A percentile compares a stretch with the other conserved stretches of the same genome.
Conservation (phyloP, 2,113 vertebrate genomes). For the Nicator chloris region DNA sequence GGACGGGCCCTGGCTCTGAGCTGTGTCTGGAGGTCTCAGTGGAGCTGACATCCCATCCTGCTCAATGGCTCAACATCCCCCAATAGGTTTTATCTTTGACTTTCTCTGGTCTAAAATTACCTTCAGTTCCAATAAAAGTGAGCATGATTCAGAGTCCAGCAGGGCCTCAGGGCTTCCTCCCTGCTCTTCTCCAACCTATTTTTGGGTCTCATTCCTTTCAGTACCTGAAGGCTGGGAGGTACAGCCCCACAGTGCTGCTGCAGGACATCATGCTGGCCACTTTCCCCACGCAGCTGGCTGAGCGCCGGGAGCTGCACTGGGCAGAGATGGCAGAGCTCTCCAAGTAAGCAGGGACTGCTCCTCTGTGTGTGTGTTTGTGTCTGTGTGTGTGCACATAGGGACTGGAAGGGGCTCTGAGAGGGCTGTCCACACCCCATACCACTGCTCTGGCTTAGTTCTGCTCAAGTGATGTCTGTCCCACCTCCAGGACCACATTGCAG, state of each 20-base stretch:
- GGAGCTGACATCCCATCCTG: neutral
- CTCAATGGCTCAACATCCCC: neutral
- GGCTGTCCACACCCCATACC: neutral
- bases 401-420: neutral
- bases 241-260: constrained; percentile 77
- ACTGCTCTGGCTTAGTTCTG: neutral
- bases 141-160: rapidly evolving
- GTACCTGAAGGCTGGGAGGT: constrained; percentile 86
- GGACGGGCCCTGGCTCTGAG: neutral
- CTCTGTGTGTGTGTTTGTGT: too few species aligned
- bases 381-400: rapidly evolving
- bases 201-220: constrained; percentile 46
- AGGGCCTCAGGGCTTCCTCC: neutral
- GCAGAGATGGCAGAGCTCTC: constrained; percentile 88
- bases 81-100: neutral
- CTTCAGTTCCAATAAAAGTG: neutral
- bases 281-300: constrained; percentile 79
- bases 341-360: constrained; percentile 71
- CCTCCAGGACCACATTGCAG: neutral
- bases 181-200: neutral
- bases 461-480: neutral
- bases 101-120: neutral
- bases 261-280: constrained; percentile 77
- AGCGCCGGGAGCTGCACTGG: constrained; percentile 80
- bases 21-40: neutral